phyloP scores from a whole-genome alignment of 2,888 invertebrate species.

The Lasius fuliginosus region DNA sequence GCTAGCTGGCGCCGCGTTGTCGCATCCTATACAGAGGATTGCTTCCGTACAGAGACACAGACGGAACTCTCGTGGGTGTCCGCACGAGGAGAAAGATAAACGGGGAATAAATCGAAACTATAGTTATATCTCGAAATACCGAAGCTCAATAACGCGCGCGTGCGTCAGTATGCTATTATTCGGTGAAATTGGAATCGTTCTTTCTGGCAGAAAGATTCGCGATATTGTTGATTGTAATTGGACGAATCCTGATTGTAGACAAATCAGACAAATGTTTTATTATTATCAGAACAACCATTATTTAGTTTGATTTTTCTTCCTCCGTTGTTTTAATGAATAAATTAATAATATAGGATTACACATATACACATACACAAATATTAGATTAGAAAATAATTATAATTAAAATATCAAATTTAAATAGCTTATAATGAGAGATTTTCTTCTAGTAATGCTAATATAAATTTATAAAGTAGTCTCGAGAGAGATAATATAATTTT shows the following conservation, averaged over 20 bases:
- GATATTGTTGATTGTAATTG: background rate
- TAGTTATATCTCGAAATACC: slow-evolving; percentile 35
- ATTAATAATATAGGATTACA: background rate
- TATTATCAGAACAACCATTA: background rate
- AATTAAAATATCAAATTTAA: background rate
- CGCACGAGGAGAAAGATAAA: slow-evolving; percentile 33
- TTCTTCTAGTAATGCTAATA: background rate
- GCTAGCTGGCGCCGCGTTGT: slow-evolving; percentile 81
- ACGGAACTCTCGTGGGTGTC: slow-evolving; percentile 32
- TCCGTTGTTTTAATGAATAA: background rate
- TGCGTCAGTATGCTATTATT: background rate
- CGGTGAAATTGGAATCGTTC: background rate
- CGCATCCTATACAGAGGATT: slow-evolving; percentile 81
- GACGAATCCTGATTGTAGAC: background rate
- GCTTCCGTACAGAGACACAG: slow-evolving; percentile 65
- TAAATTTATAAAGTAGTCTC: background rate
- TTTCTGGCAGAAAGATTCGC: background rate
- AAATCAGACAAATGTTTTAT: background rate
- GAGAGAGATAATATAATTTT: slow-evolving; percentile 8
- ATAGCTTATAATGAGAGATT: background rate
- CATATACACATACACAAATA: background rate
- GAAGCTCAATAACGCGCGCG: slow-evolving; percentile 26
- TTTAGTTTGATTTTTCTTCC: background rate
- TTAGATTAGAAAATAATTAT: slow-evolving; percentile 1
- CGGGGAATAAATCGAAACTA: slow-evolving; percentile 41